Conservation (phyloP, 2,888 invertebrate species). For the Synergus japonicus region DNA sequence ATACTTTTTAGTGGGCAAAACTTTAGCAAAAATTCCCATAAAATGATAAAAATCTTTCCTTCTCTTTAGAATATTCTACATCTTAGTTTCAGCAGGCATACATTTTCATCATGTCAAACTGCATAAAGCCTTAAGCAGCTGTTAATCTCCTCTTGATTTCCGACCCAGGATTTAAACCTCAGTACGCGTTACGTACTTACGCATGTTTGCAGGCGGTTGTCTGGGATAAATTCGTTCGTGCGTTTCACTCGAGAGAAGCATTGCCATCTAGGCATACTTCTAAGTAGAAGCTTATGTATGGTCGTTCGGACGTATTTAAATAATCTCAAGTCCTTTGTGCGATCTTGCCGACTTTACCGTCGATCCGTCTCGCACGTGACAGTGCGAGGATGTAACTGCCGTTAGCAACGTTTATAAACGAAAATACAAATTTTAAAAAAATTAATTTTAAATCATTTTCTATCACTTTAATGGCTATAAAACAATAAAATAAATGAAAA, state of each 20-base stretch:
- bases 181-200: conserved; percentile 38
- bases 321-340: conserved; percentile 51
- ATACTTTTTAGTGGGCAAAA: no score
- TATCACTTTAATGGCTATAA: no score
- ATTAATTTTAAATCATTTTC: no score
- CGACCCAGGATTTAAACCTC: conserved; percentile 20
- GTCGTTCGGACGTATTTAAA: conserved; percentile 49
- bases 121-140: conserved; percentile 5
- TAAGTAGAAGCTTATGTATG: conserved; percentile 30
- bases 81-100: conserved; percentile 4
- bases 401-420: no score
- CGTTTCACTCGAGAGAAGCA: conserved; percentile 28
- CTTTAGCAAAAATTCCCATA: not conserved
- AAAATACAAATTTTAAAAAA: no score
- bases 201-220: conserved; percentile 38
- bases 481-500: no score
- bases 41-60: not conserved
- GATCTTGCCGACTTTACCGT: conserved; percentile 53
- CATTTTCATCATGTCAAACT: conserved; percentile 25
- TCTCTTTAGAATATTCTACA: not conserved
- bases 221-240: conserved; percentile 35
- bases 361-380: conserved; percentile 53
- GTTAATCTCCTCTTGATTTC: conserved; percentile 22
- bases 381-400: conserved; percentile 47
- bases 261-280: conserved; percentile 27